These are phyloP conservation scores for Ips typographus DNA, from an alignment of 1,140 invertebrate species.

Conservation along the genomic window DNA sequence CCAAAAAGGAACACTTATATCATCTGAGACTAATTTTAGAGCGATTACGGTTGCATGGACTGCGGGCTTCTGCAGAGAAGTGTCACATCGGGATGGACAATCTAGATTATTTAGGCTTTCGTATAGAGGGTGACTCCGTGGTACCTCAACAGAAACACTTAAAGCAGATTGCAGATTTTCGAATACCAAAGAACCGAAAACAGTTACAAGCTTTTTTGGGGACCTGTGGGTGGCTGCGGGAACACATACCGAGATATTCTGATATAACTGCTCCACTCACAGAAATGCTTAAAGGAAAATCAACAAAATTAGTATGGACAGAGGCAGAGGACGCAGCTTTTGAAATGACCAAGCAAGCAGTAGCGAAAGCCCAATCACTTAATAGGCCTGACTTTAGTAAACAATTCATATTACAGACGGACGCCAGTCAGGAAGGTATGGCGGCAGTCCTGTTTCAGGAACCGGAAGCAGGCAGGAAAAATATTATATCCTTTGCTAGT, in stretches of 20 bases:
- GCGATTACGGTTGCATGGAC: no score
- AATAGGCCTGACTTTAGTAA: not conserved
- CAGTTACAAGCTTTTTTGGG: not conserved
- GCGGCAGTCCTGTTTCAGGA: not conserved
- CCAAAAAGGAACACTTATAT: not conserved
- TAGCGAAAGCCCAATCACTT: not conserved
- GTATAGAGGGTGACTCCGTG: no score
- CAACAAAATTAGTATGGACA: no score
- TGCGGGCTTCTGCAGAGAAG: no score
- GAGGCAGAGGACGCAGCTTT: no score
- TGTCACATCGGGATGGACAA: no score
- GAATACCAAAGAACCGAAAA: no score
- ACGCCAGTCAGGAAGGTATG: not conserved
- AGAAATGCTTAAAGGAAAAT: no score
- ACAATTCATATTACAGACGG: not conserved
- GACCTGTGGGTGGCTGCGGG: not conserved
- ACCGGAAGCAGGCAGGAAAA: not conserved
- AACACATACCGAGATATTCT: not conserved
- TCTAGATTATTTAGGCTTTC: no score
- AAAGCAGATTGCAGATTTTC: no score
- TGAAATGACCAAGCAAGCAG: not conserved
- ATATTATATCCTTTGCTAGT: constrained; percentile 7
- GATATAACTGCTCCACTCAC: no score
- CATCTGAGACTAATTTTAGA: not conserved
- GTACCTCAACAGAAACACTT: no score